Conservation (phyloP, 2,113 vertebrate genomes). For the rabbit (Oryctolagus cuniculus) region DNA sequence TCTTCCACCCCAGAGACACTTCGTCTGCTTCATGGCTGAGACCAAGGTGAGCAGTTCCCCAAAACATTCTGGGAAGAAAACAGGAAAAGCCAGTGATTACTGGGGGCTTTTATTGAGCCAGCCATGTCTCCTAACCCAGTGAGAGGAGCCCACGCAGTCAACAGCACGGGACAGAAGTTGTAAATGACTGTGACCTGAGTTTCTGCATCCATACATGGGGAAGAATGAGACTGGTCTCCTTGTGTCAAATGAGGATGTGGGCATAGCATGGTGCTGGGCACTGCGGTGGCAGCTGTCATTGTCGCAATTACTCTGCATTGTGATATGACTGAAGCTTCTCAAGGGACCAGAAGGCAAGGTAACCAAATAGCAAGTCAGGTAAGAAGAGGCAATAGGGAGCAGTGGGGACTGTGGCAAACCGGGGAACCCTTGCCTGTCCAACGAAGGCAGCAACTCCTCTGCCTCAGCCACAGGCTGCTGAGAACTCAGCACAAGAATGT, state of each 20-base stretch:
- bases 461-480: not conserved
- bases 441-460: not conserved
- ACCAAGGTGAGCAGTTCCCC: not conserved
- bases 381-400: not conserved
- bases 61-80: not conserved
- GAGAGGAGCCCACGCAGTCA: not conserved
- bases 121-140: not conserved
- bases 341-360: not conserved
- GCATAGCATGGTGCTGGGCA: not conserved
- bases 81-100: not conserved
- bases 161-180: accelerated
- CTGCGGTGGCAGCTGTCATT: not conserved
- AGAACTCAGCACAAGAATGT: not conserved
- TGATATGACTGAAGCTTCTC: not conserved
- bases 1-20: not conserved
- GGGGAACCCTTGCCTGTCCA: not conserved
- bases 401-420: not conserved
- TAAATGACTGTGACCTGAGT: not conserved
- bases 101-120: not conserved
- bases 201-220: not conserved
- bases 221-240: not conserved
- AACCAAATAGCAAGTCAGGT: not conserved
- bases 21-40: not conserved
- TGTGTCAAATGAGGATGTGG: not conserved
- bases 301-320: not conserved